A percentile compares a stretch with the other conserved stretches of the same genome.
Evolutionary conservation across 2,888 invertebrate species (phyloP).

Genomic region (Microctonus hyperodae): DNA sequence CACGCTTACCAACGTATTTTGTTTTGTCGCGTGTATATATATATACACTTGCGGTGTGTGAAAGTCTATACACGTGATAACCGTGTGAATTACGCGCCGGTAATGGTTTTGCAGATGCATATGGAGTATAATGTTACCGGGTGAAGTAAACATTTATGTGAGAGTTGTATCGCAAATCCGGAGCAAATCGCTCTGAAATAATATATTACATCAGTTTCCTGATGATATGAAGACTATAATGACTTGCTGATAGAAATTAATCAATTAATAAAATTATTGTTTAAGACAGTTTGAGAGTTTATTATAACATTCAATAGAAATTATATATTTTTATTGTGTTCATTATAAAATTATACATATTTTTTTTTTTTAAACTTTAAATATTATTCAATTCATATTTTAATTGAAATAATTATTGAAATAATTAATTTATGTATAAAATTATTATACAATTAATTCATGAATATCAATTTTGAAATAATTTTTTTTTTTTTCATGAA

Average conservation of each 20-base stretch:
- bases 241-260: background rate
- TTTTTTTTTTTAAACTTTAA: too few species aligned
- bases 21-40: constrained; percentile 4
- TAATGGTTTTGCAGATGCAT: constrained; percentile 10
- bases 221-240: background rate
- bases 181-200: background rate
- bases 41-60: background rate
- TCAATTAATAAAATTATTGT: background rate
- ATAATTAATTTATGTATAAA: too few species aligned
- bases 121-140: background rate
- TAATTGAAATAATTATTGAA: too few species aligned
- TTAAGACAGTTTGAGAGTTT: background rate
- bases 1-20: constrained; percentile 8
- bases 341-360: too few species aligned
- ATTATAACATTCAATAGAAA: background rate
- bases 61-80: background rate
- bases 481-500: too few species aligned
- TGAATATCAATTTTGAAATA: too few species aligned
- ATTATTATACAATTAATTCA: too few species aligned
- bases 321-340: too few species aligned
- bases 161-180: background rate
- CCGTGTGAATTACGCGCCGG: background rate
- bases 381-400: too few species aligned
- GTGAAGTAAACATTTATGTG: background rate
- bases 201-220: background rate